These are phyloP conservation scores for Trimorus sp. DNA, from an alignment of 2,888 invertebrate species.

Conservation along the genomic window DNA sequence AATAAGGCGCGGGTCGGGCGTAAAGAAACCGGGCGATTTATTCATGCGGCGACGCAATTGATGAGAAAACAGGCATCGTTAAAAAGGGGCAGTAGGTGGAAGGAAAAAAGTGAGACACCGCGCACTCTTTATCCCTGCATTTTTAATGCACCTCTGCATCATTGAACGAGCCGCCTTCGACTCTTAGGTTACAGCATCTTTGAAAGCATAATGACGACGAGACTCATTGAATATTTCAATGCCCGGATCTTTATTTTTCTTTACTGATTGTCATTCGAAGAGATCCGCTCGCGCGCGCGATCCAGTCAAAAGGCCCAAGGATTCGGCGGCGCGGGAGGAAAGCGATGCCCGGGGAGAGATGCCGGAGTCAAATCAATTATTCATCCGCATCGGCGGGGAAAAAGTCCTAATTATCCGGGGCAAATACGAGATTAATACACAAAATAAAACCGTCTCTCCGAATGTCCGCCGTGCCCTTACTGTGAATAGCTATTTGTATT, in stretches of 20 bases:
- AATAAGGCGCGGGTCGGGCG: constrained; percentile 12
- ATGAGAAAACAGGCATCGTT: constrained; percentile 64
- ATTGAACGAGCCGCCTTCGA: constrained; percentile 66
- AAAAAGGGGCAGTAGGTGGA: constrained; percentile 66
- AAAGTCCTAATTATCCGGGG: constrained; percentile 81
- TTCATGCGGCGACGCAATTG: constrained; percentile 60
- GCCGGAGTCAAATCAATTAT: constrained; percentile 80
- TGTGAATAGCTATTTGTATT: constrained; percentile 82
- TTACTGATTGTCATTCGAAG: constrained; percentile 80
- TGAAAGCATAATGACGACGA: constrained; percentile 69
- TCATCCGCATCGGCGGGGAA: constrained; percentile 81
- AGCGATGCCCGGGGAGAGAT: constrained; percentile 61
- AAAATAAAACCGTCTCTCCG: constrained; percentile 73
- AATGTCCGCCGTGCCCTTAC: constrained; percentile 74
- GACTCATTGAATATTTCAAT: constrained; percentile 79
- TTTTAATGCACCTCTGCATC: constrained; percentile 69
- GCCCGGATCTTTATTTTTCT: constrained; percentile 77
- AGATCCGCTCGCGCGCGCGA: constrained; percentile 72
- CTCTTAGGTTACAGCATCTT: constrained; percentile 68
- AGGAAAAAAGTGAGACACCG: constrained; percentile 60
- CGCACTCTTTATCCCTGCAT: constrained; percentile 67
- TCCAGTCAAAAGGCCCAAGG: constrained; percentile 64
- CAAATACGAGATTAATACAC: constrained; percentile 81
- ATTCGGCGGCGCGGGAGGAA: constrained; percentile 57
- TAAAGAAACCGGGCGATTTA: constrained; percentile 53